Percentiles rank a stretch among this genome's conserved stretches.
Conservation (phyloP, 2,113 vertebrate genomes). For the Edolisoma coerulescens region DNA sequence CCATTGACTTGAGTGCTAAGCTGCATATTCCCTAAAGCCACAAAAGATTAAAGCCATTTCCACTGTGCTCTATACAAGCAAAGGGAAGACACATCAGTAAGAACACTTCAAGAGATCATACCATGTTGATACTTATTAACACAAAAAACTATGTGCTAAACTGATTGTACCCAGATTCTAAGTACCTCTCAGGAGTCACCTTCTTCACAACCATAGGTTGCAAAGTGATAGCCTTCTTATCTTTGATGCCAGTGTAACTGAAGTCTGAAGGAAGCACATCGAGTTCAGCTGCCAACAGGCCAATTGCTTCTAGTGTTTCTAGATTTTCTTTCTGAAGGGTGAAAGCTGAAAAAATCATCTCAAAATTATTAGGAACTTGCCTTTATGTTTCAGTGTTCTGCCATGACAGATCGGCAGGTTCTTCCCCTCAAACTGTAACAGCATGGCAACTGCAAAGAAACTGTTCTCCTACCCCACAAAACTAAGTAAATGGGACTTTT, state of each 20-base stretch:
- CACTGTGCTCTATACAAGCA: neutral
- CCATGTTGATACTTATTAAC: neutral
- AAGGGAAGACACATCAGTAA: neutral
- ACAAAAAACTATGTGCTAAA: neutral
- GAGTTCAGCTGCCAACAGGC: conserved; percentile 84
- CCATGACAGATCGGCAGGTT: neutral
- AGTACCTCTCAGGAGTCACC: conserved; percentile 84
- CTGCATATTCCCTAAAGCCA: neutral
- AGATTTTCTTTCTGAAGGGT: conserved; percentile 91
- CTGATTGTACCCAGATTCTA: neutral
- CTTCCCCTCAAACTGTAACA: neutral
- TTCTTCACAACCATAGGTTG: conserved; percentile 95
- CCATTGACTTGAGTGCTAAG: neutral
- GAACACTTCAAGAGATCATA: neutral
- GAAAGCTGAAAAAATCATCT: conserved; percentile 80
- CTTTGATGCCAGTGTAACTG: conserved; percentile 94
- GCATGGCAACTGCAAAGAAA: neutral
- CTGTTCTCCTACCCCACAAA: neutral
- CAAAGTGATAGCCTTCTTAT: conserved; percentile 90
- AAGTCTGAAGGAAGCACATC: conserved; percentile 92
- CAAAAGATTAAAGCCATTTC: neutral
- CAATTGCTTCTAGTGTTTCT: conserved; percentile 91
- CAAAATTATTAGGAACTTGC: neutral
- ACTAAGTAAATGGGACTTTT: neutral
- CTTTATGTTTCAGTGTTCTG: neutral